Percentiles rank a stretch among this genome's conserved stretches.
Evolutionary conservation across 2,113 vertebrate genomes (phyloP).

Genomic region (Macheiramphus alcinus): DNA sequence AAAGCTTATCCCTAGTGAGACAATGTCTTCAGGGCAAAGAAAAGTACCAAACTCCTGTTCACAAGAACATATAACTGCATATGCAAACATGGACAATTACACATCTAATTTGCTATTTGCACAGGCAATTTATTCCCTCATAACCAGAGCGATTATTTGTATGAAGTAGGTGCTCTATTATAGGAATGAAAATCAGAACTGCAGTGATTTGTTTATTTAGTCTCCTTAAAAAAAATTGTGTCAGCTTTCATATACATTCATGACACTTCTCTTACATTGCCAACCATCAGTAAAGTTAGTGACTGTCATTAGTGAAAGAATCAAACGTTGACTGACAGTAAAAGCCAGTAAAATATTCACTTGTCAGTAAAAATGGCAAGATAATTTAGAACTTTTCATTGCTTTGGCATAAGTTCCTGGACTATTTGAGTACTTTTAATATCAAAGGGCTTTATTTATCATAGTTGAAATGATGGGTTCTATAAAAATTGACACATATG

Average conservation of each 20-base stretch:
- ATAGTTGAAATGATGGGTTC: background rate
- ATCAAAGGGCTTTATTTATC: slow-evolving; percentile 28
- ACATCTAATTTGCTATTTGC: background rate
- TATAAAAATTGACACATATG: slow-evolving; percentile 7
- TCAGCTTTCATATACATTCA: background rate
- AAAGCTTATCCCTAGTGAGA: background rate
- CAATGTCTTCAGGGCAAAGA: background rate
- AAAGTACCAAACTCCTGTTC: background rate
- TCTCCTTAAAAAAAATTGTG: background rate
- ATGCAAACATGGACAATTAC: background rate
- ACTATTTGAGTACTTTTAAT: slow-evolving; percentile 39
- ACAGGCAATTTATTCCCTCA: background rate
- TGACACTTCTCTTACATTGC: background rate
- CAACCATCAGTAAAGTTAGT: slow-evolving; percentile 15
- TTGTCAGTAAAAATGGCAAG: slow-evolving; percentile 57
- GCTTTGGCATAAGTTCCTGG: slow-evolving; percentile 46
- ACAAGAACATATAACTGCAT: background rate
- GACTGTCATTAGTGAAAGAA: slow-evolving; percentile 31
- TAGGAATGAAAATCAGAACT: background rate
- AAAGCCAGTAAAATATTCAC: slow-evolving; percentile 43
- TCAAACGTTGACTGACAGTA: slow-evolving; percentile 50
- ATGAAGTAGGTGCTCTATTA: background rate
- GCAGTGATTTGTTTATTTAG: slow-evolving; percentile 21
- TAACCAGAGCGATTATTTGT: background rate
- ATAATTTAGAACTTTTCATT: slow-evolving; percentile 59